Evolutionary conservation across 2,113 vertebrate genomes (phyloP).

Genomic region (Larimichthys crocea): DNA sequence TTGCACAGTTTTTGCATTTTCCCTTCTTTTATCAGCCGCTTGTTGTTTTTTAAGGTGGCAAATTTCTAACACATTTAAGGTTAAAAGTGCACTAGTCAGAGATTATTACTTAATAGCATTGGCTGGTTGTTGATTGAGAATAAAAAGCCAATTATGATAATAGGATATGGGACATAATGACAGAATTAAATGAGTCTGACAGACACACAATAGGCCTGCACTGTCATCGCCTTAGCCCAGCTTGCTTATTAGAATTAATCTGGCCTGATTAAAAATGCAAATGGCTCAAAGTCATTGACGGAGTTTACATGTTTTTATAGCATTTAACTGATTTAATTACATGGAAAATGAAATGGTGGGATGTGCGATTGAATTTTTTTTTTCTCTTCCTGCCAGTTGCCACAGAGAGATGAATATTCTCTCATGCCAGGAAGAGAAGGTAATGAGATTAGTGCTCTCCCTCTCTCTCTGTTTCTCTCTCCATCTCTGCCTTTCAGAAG

Average conservation of each 20-base stretch:
- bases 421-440: slow-evolving; percentile 72
- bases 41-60: slow-evolving; percentile 44
- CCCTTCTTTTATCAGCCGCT: neutral
- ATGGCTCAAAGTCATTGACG: slow-evolving; percentile 80
- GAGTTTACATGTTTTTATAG: slow-evolving; percentile 85
- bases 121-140: slow-evolving; percentile 80
- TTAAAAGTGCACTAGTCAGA: slow-evolving; percentile 74
- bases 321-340: slow-evolving; percentile 86
- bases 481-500: slow-evolving; percentile 63
- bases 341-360: slow-evolving; percentile 82
- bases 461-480: slow-evolving; percentile 51
- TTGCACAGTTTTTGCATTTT: slow-evolving; percentile 18
- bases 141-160: slow-evolving; percentile 83
- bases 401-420: slow-evolving; percentile 75
- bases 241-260: slow-evolving; percentile 83
- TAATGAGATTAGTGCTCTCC: slow-evolving; percentile 79
- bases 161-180: slow-evolving; percentile 82
- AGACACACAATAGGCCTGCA: slow-evolving; percentile 77
- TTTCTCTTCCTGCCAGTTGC: slow-evolving; percentile 50
- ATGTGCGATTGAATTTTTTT: slow-evolving; percentile 63
- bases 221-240: slow-evolving; percentile 79
- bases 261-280: slow-evolving; percentile 86
- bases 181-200: slow-evolving; percentile 83
- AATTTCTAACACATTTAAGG: slow-evolving; percentile 64
- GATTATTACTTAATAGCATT: slow-evolving; percentile 81